Evolutionary conservation across 2,888 invertebrate genomes (phyloP).

Genomic region (Gonocerus acuteangulatus): DNA sequence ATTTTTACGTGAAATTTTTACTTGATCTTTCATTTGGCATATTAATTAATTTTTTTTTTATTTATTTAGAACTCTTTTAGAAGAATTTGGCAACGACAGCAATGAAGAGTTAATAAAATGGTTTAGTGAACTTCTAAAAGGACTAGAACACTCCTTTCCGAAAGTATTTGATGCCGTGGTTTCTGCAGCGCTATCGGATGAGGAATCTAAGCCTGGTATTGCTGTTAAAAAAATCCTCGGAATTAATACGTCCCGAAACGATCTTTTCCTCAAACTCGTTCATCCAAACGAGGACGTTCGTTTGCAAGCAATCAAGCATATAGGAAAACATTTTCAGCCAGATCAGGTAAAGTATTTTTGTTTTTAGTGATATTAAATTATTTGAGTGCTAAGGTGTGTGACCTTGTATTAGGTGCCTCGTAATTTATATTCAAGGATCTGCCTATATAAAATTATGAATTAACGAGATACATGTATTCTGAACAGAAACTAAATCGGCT

Average conservation of each 20-base stretch:
- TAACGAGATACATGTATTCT: too few relatives aligned
- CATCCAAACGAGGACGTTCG: conserved; percentile 49
- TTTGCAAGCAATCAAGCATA: conserved; percentile 30
- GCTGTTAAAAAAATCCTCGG: conserved; percentile 32
- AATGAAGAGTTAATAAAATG: conserved; percentile 41
- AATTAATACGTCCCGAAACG: conserved; percentile 33
- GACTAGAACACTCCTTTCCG: conserved; percentile 64
- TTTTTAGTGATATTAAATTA: neutral
- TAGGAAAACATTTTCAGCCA: conserved; percentile 30
- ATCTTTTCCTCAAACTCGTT: conserved; percentile 47
- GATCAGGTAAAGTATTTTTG: conserved; percentile 27
- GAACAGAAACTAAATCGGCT: too few relatives aligned
- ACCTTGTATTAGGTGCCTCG: too few relatives aligned
- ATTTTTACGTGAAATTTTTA: conserved; percentile 35
- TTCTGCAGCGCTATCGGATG: conserved; percentile 36
- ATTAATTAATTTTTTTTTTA: neutral
- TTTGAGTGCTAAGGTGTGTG: too few relatives aligned
- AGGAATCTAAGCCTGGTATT: conserved; percentile 26
- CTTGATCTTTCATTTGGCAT: neutral
- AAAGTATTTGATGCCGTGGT: conserved; percentile 54
- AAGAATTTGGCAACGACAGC: conserved; percentile 29
- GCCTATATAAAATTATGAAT: too few relatives aligned
- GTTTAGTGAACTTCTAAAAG: conserved; percentile 51
- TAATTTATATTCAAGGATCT: too few relatives aligned
- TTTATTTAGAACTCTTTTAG: conserved; percentile 27